Evolutionary conservation across 1,140 invertebrate genomes (phyloP).

Genomic region (Orius laevigatus): DNA sequence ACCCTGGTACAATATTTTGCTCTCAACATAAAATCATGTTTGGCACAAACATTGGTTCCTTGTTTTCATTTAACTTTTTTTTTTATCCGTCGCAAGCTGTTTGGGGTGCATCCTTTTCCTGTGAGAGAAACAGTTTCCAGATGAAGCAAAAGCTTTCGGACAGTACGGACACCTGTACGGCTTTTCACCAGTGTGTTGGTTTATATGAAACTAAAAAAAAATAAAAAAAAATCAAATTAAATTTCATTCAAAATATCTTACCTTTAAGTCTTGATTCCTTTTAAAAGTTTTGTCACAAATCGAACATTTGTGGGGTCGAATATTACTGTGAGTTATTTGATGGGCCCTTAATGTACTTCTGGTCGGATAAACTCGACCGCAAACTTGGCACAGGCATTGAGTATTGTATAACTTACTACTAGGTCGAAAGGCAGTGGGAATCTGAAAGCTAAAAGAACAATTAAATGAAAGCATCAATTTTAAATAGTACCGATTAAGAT

Average conservation of each 20-base stretch:
- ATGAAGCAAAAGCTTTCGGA: constrained; percentile 59
- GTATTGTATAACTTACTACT: constrained; percentile 1
- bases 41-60: too few relatives aligned
- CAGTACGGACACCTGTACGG: constrained; percentile 70
- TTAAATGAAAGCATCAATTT: neutral
- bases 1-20: too few relatives aligned
- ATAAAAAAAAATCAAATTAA: constrained; percentile 5
- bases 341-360: constrained; percentile 50
- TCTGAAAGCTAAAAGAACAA: neutral
- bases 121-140: constrained; percentile 60
- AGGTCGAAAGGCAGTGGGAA: neutral
- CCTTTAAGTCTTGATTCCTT: constrained; percentile 55
- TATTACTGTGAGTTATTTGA: constrained; percentile 50
- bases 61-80: neutral
- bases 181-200: constrained; percentile 62
- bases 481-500: constrained; percentile 13
- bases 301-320: constrained; percentile 49
- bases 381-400: constrained; percentile 43
- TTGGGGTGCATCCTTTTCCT: constrained; percentile 52
- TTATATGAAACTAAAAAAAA: constrained; percentile 44
- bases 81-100: constrained; percentile 30
- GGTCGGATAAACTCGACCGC: constrained; percentile 49
- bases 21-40: too few relatives aligned
- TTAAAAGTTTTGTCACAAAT: constrained; percentile 59
- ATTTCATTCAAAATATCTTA: constrained; percentile 21